These are phyloP conservation scores for Eueremaeus valkanovi DNA, from an alignment of 2,888 invertebrate species.

Conservation along the genomic window DNA sequence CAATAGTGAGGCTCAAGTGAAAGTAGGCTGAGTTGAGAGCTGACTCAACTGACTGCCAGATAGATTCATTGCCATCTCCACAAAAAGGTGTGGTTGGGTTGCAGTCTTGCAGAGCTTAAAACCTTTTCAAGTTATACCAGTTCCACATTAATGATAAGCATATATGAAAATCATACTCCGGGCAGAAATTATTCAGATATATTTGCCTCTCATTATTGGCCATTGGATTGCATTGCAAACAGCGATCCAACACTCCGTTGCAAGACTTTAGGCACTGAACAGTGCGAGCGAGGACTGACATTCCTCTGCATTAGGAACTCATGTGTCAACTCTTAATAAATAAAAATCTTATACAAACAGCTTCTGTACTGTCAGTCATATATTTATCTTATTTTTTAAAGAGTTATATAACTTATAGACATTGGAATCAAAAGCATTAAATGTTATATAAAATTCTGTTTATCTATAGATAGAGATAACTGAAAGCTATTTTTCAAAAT, in stretches of 20 bases:
- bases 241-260: too few species aligned
- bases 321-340: slow-evolving; percentile 27
- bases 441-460: slow-evolving; percentile 12
- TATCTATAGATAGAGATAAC: slow-evolving; percentile 2
- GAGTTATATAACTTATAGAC: not conserved
- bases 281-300: not conserved
- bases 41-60: slow-evolving; percentile 2
- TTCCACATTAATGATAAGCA: slow-evolving; percentile 31
- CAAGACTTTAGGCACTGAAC: not conserved
- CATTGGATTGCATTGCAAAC: not conserved
- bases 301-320: slow-evolving; percentile 26
- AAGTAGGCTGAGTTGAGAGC: slow-evolving; percentile 25
- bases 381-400: slow-evolving; percentile 3
- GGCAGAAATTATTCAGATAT: slow-evolving; percentile 19
- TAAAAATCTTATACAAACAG: slow-evolving; percentile 8
- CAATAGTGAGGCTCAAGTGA: slow-evolving; percentile 24
- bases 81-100: slow-evolving; percentile 23
- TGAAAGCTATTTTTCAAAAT: not conserved
- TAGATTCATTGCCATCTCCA: slow-evolving; percentile 31
- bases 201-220: slow-evolving; percentile 17
- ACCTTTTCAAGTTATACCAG: slow-evolving; percentile 31
- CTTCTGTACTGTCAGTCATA: slow-evolving; percentile 21
- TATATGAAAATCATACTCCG: slow-evolving; percentile 25
- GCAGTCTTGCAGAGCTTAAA: not conserved
- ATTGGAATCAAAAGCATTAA: not conserved